These are phyloP conservation scores for Acrobasis suavella DNA, from an alignment of 2,888 invertebrate species.

Conservation along the genomic window DNA sequence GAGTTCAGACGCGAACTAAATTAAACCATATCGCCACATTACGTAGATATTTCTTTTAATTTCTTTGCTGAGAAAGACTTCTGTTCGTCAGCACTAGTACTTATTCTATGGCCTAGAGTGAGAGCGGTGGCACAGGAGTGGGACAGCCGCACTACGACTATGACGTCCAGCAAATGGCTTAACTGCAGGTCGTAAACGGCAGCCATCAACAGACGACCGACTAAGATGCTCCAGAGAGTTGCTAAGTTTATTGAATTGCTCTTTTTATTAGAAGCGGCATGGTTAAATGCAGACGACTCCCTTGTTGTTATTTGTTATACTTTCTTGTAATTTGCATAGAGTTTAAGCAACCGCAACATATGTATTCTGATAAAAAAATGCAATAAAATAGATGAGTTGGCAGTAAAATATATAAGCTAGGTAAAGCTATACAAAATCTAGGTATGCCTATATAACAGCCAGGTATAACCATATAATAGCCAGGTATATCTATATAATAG, in stretches of 20 bases:
- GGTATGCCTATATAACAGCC: too few relatives aligned
- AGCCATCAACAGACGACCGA: slow-evolving; percentile 10
- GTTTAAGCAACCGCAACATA: not conserved
- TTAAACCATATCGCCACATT: too few relatives aligned
- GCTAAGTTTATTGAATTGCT: slow-evolving; percentile 18
- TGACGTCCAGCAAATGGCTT: slow-evolving; percentile 14
- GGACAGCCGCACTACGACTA: not conserved
- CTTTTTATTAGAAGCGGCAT: slow-evolving; percentile 12
- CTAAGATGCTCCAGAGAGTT: slow-evolving; percentile 17
- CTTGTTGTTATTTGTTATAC: not conserved
- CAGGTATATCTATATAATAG: too few relatives aligned
- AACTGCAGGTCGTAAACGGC: slow-evolving; percentile 11
- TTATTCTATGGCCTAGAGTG: not conserved
- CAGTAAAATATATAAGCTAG: too few relatives aligned
- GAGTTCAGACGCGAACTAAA: too few relatives aligned
- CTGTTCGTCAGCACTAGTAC: not conserved
- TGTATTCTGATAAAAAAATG: not conserved
- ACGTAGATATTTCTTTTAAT: too few relatives aligned
- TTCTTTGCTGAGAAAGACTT: too few relatives aligned
- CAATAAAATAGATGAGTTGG: too few relatives aligned
- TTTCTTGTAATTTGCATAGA: not conserved
- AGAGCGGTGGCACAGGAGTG: not conserved
- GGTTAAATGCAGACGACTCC: not conserved
- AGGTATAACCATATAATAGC: too few relatives aligned
- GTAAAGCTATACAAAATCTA: too few relatives aligned